Conservation (phyloP, 2,888 invertebrate species). For the Scaptomyza flava region DNA sequence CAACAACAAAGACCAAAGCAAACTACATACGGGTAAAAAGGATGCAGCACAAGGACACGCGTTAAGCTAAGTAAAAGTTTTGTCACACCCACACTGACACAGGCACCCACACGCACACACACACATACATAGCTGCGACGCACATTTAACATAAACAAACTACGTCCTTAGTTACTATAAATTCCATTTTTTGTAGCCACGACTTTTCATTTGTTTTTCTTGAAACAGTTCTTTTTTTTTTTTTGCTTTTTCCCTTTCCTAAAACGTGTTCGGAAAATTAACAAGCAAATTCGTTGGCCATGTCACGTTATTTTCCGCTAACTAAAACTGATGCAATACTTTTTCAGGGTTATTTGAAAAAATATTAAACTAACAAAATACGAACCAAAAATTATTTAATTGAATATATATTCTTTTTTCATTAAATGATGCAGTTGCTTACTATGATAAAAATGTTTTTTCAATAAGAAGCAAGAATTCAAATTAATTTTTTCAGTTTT, state of each 20-base stretch:
- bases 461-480: too few species aligned
- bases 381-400: too few species aligned
- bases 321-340: slow-evolving; percentile 9
- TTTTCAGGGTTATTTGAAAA: slow-evolving; percentile 16
- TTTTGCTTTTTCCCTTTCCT: slow-evolving; percentile 17
- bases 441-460: too few species aligned
- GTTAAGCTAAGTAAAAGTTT: slow-evolving; percentile 69
- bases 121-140: slow-evolving; percentile 28
- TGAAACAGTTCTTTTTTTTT: slow-evolving; percentile 11
- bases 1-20: slow-evolving; percentile 22
- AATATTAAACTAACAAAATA: too few species aligned
- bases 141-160: slow-evolving; percentile 70
- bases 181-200: slow-evolving; percentile 13
- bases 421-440: too few species aligned
- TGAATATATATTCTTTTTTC: too few species aligned
- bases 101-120: slow-evolving; percentile 33
- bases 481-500: too few species aligned
- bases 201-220: slow-evolving; percentile 47
- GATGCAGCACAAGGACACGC: slow-evolving; percentile 48
- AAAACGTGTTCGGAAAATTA: slow-evolving; percentile 69
- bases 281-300: slow-evolving; percentile 32
- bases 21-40: slow-evolving; percentile 24
- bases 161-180: slow-evolving; percentile 38
- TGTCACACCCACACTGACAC: slow-evolving; percentile 45
- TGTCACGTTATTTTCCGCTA: neutral